phyloP scores from a whole-genome alignment of 2,113 vertebrate species.

The Passer montanus region DNA sequence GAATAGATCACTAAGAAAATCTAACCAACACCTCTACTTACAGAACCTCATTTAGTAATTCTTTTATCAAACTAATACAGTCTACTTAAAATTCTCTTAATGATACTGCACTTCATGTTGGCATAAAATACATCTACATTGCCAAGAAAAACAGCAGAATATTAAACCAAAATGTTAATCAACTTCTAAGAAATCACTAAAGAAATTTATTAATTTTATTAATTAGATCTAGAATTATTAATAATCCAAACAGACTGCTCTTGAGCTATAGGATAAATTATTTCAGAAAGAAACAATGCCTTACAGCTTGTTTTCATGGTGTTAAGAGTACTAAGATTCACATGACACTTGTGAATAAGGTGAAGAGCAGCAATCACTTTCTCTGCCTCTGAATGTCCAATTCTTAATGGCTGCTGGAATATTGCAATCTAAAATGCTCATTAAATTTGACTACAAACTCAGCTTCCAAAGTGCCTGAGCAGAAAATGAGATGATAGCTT shows the following conservation, averaged over 20 bases:
- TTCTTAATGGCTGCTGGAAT: neutral
- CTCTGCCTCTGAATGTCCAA: neutral
- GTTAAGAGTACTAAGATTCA: fast-evolving
- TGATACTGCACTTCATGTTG: neutral
- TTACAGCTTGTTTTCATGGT: neutral
- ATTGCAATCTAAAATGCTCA: neutral
- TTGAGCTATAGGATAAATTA: neutral
- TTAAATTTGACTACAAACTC: neutral
- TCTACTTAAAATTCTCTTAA: neutral
- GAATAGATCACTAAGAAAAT: neutral
- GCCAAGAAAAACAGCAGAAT: neutral
- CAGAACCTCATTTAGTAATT: neutral
- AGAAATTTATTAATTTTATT: neutral
- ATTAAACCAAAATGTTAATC: neutral
- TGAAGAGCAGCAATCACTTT: neutral
- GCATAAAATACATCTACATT: neutral
- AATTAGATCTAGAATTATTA: neutral
- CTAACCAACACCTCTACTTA: neutral
- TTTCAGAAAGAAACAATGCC: neutral
- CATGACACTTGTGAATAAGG: neutral
- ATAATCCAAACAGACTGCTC: neutral
- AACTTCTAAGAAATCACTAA: neutral
- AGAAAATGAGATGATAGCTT: neutral
- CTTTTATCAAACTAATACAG: neutral
- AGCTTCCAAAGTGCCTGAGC: neutral